phyloP scores from a whole-genome alignment of 2,113 vertebrate genomes.

The Rattus norvegicus region DNA sequence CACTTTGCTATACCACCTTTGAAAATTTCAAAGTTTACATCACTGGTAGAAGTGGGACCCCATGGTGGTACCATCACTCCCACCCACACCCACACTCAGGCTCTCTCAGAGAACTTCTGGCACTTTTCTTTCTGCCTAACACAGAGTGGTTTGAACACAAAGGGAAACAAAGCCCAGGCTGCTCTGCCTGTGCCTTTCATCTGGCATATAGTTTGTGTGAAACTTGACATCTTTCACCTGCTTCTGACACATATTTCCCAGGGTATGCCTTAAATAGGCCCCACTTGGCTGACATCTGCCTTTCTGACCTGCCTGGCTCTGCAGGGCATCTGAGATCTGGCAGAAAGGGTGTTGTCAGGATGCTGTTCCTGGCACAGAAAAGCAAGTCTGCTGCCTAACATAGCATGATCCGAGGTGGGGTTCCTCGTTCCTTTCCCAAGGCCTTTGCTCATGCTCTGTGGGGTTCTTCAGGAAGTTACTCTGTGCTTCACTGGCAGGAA shows the following conservation, averaged over 20 bases:
- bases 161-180: not conserved
- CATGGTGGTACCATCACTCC: not conserved
- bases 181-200: not conserved
- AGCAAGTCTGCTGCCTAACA: conserved; percentile 70
- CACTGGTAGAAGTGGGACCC: not conserved
- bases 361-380: conserved; percentile 69
- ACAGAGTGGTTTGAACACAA: not conserved
- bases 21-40: not conserved
- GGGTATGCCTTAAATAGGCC: conserved; percentile 34
- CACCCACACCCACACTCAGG: not conserved
- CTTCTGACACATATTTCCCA: conserved; percentile 60
- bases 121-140: not conserved
- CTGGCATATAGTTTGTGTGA: not conserved
- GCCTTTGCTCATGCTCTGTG: conserved; percentile 46
- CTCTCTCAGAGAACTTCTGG: not conserved
- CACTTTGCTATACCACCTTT: not conserved
- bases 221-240: conserved; percentile 68
- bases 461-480: conserved; percentile 61
- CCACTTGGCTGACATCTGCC: conserved; percentile 59
- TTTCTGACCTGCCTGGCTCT: conserved; percentile 48
- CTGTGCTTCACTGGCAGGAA: conserved; percentile 48
- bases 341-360: conserved; percentile 1
- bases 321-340: conserved; percentile 66
- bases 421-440: conserved; percentile 43
- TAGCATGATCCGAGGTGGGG: conserved; percentile 51